Base-by-base conservation (phyloP, 2,888 invertebrate genomes). In the Mactromeris polynyma region DNA sequence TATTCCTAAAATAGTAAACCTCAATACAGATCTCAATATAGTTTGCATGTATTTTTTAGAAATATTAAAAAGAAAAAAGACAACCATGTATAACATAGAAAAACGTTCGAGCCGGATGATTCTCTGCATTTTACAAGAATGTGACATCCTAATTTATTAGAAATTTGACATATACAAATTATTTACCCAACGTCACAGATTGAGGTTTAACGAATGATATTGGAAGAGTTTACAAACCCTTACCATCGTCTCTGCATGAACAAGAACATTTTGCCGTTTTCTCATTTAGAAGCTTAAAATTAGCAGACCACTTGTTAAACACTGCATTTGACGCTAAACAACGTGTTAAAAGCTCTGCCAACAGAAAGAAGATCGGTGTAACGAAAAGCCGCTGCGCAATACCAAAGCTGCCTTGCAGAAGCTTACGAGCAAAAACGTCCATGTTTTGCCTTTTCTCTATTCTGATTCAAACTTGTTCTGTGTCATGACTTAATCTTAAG, bases 191-290 rank as follows among this genome's bases (percentile, higher is more conserved):
- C 46, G 46, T 17, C 46, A 11, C 46, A 17, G 46, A 46, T 46
- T 1, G 46, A 46, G 46, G 14, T 46, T 46, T 46, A 11, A 46
- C 46, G 46, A 46, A 14, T 46, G 14, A 17, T 46, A 42, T 46
- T 46, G 46, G 46, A 46, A 46, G 46, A 64, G 58, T 26, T 26
- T 26, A 64, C 33, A 80, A 42, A 21, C 31, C 46, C 86, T 86
- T 86, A 86, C 86, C 86, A 51, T 86, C 46, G 11, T 81, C 51
- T 17, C 64, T 73, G 69, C 86, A 86, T 21, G 81, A 36, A 46
- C 86, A 86, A 77, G 81, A 81, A 81, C 86, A 86, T 77, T 69
- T 42, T 36, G 86, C 69, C 19, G 17, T 81, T 11, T 58, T 64
- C 38, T 51, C 51, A 73, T 81, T 81, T 11, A 77, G n/a, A 14